These are phyloP conservation scores for Forbesichthys agassizii DNA, from an alignment of 2,113 vertebrate species.

Conservation along the genomic window DNA sequence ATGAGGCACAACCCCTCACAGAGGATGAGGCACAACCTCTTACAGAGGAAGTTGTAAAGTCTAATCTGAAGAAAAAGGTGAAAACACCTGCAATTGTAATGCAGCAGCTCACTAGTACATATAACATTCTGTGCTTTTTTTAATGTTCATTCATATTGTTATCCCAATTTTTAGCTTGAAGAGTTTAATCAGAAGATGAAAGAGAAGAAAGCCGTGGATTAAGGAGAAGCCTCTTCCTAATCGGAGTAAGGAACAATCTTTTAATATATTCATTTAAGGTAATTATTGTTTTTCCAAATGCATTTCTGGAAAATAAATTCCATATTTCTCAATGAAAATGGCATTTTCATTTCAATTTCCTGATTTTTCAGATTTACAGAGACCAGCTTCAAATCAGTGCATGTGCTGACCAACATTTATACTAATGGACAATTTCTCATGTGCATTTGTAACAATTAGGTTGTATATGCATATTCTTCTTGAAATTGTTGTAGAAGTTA, in stretches of 20 bases:
- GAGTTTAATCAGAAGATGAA: constrained; percentile 54
- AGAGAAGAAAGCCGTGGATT: background rate
- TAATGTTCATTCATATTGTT: background rate
- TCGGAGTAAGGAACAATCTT: constrained; percentile 32
- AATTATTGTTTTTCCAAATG: background rate
- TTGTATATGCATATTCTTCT: too few relatives aligned
- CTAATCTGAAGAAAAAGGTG: constrained; percentile 56
- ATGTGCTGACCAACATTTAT: too few relatives aligned
- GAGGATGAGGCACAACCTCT: constrained; percentile 20
- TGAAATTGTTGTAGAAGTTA: too few relatives aligned
- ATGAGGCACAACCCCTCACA: background rate
- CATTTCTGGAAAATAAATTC: background rate
- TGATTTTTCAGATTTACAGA: too few relatives aligned
- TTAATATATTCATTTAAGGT: background rate
- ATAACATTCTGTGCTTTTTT: background rate
- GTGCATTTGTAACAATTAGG: too few relatives aligned
- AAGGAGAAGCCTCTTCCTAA: background rate
- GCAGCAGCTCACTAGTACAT: background rate
- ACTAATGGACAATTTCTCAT: too few relatives aligned
- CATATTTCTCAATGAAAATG: background rate
- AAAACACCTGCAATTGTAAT: background rate
- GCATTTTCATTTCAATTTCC: too few relatives aligned
- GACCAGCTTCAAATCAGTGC: too few relatives aligned
- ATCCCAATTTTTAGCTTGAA: constrained; percentile 41
- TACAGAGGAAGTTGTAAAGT: constrained; percentile 37